A percentile compares a stretch with the other conserved stretches of the same genome.
These are phyloP conservation scores for Smutsia temminckii DNA, from an alignment of 2,797 vertebrate genomes.

Conservation along the genomic window DNA sequence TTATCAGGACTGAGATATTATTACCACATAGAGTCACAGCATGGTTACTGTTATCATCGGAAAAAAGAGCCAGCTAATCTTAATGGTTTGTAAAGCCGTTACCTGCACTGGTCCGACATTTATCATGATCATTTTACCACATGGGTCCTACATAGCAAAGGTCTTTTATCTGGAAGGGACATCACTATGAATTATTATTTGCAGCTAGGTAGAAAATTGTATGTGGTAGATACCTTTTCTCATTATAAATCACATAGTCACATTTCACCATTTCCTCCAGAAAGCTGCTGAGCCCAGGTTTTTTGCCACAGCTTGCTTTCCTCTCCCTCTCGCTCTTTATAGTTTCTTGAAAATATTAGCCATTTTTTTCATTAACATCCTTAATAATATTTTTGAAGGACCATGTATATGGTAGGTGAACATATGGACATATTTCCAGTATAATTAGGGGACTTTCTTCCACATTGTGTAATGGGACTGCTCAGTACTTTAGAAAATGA, in stretches of 20 bases:
- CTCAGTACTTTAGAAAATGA: constrained; percentile 77
- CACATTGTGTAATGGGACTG: background rate
- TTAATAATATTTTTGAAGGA: constrained; percentile 79
- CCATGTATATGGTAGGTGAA: background rate
- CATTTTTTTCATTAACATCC: constrained; percentile 84
- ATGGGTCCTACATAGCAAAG: constrained; percentile 92
- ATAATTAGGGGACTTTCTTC: background rate
- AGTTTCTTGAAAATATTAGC: constrained; percentile 85
- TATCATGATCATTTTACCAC: constrained; percentile 96
- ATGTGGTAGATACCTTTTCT: constrained; percentile 96
- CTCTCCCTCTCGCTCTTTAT: constrained; percentile 76
- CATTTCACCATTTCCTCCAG: constrained; percentile 93
- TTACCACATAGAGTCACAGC: constrained; percentile 90
- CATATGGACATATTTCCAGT: background rate
- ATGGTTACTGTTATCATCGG: constrained; percentile 91
- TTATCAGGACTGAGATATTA: constrained; percentile 93
- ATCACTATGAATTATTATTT: constrained; percentile 99
- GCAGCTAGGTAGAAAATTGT: constrained; percentile 99
- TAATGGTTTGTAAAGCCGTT: constrained; percentile 99
- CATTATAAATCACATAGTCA: constrained; percentile 98
- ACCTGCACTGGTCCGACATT: constrained; percentile 97
- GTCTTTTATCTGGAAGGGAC: constrained; percentile 95
- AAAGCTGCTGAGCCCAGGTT: constrained; percentile 95
- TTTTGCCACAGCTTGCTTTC: constrained; percentile 85
- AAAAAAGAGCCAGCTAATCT: constrained; percentile 90